A percentile compares a stretch with the other conserved stretches of the same genome.
These are phyloP conservation scores for Nycticebus coucang DNA, from an alignment of 2,113 vertebrate species.

Conservation along the genomic window DNA sequence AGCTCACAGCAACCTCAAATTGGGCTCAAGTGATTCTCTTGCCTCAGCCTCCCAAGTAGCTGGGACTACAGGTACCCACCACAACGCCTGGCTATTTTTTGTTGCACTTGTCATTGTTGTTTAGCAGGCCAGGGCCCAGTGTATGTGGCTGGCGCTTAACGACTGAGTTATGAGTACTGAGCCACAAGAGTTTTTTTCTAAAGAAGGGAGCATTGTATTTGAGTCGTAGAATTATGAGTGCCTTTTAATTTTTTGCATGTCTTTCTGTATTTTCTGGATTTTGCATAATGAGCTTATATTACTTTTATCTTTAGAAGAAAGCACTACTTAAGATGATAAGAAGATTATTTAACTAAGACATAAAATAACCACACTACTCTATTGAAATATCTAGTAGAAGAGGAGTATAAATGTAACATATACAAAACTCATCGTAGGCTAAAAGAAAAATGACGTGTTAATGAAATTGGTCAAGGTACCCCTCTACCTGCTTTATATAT, in stretches of 20 bases:
- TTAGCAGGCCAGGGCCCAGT: too few species aligned
- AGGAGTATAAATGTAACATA: background rate
- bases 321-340: constrained; percentile 24
- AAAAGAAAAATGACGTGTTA: constrained; percentile 20
- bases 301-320: constrained; percentile 43
- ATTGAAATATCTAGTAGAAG: constrained; percentile 25
- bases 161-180: too few species aligned
- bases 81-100: too few species aligned
- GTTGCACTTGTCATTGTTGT: too few species aligned
- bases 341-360: constrained; percentile 35
- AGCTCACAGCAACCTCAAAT: too few species aligned
- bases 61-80: too few species aligned
- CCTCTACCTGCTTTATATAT: background rate
- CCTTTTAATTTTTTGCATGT: constrained; percentile 25
- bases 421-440: background rate
- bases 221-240: constrained; percentile 14
- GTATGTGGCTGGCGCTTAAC: too few species aligned
- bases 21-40: too few species aligned
- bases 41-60: too few species aligned
- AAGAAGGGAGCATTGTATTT: constrained; percentile 41
- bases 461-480: background rate
- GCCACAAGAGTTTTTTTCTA: background rate
- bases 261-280: constrained; percentile 51
- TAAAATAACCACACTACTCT: background rate
- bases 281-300: background rate